Evolutionary conservation across 2,888 invertebrate species (phyloP).

Genomic region (Morpho helenor): DNA sequence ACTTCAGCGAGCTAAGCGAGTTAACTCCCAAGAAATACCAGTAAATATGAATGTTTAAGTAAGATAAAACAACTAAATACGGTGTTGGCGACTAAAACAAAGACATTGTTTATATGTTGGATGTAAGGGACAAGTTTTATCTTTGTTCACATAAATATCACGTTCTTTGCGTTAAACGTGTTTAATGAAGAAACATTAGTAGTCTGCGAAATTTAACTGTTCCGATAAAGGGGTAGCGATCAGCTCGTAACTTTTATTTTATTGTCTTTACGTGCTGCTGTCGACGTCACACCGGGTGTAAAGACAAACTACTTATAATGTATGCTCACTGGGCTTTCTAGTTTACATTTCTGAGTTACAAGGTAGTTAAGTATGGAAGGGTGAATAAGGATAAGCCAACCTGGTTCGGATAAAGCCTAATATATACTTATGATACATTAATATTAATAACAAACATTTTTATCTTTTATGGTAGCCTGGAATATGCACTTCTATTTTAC

Average conservation of each 20-base stretch:
- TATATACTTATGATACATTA: no score
- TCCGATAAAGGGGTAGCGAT: not conserved
- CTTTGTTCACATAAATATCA: constrained; percentile 1
- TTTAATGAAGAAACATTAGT: not conserved
- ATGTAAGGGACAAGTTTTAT: constrained; percentile 1
- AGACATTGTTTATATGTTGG: not conserved
- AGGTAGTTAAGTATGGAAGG: no score
- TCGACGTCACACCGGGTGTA: no score
- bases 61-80: constrained; percentile 5
- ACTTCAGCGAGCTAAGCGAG: not conserved
- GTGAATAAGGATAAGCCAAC: no score
- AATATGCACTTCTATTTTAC: no score
- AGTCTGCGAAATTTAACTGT: not conserved
- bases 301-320: no score
- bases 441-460: no score
- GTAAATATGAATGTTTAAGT: not conserved
- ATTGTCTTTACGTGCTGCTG: constrained; percentile 1
- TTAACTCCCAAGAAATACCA: not conserved
- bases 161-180: constrained; percentile 2
- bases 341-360: no score
- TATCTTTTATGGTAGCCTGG: no score
- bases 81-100: not conserved
- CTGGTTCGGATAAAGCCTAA: no score
- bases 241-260: constrained; percentile 1
- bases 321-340: no score